Conservation (phyloP, 1,140 invertebrate species). For the Lamellibrachia luymesi region DNA sequence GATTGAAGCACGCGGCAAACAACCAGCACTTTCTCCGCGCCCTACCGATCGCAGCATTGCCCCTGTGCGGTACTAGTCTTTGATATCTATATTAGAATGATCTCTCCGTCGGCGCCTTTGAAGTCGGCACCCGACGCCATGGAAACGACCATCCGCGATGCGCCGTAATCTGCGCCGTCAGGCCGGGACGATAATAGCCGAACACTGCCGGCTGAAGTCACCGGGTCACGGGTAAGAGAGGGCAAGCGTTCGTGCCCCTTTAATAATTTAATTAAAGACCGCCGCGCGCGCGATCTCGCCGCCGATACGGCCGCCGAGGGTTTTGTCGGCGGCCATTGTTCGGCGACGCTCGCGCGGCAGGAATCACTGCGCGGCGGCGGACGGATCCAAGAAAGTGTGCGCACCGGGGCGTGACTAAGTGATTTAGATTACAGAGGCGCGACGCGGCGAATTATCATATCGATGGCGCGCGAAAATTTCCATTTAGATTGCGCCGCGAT, state of each 20-base stretch:
- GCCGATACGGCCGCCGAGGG: neutral
- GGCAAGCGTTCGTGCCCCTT: neutral
- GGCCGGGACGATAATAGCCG: neutral
- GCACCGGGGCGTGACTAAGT: neutral
- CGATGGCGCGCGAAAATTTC: neutral
- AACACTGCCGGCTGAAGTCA: neutral
- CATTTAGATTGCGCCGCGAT: constrained; percentile 3
- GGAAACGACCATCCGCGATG: neutral
- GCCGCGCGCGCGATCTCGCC: neutral
- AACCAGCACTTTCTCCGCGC: neutral
- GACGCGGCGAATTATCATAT: neutral
- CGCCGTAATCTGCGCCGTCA: neutral
- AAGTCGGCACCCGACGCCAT: neutral
- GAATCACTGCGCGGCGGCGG: neutral
- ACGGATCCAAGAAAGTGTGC: neutral
- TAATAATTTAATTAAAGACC: constrained; percentile 6
- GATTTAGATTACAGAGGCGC: neutral
- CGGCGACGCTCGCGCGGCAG: neutral
- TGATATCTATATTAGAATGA: constrained; percentile 6
- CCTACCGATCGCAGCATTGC: neutral
- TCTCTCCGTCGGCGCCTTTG: neutral
- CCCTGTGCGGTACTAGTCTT: neutral
- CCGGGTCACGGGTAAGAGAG: neutral
- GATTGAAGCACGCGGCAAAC: neutral
- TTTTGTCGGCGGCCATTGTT: neutral